Conservation (phyloP, 2,797 vertebrate species). For the Mormyrus proboscirostris region DNA sequence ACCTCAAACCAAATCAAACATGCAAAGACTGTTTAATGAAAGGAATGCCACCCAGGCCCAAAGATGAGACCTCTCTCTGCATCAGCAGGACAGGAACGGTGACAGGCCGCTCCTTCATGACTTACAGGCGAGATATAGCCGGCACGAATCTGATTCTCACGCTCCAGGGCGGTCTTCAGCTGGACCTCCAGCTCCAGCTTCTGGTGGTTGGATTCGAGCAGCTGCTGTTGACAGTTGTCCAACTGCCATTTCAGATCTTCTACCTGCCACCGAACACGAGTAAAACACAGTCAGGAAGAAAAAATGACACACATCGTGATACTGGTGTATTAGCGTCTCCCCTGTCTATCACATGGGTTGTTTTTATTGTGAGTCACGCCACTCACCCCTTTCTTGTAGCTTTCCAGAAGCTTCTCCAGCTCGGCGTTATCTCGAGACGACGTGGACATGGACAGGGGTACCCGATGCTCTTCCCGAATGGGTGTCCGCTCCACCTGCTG, state of each 20-base stretch:
- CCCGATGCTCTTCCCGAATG: conserved; percentile 63
- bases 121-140: conserved; percentile 75
- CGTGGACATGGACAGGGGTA: conserved; percentile 51
- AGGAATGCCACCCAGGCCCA: conserved; percentile 30
- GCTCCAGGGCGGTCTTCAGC: conserved; percentile 59
- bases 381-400: conserved; percentile 67
- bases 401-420: conserved; percentile 64
- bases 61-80: conserved; percentile 18
- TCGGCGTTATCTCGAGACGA: conserved; percentile 52
- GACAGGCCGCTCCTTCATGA: background rate
- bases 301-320: background rate
- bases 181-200: conserved; percentile 67
- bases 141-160: conserved; percentile 60
- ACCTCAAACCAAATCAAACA: conserved; percentile 52
- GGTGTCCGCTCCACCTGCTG: conserved; percentile 73
- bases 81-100: background rate
- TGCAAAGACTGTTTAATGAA: conserved; percentile 65
- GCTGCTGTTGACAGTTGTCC: conserved; percentile 67
- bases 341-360: background rate
- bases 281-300: background rate
- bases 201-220: conserved; percentile 63
- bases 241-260: conserved; percentile 69
- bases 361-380: background rate
- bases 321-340: background rate
- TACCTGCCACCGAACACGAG: conserved; percentile 48